Evolutionary conservation across 2,888 invertebrate species (phyloP).

Genomic region (Diarsia dahlii): DNA sequence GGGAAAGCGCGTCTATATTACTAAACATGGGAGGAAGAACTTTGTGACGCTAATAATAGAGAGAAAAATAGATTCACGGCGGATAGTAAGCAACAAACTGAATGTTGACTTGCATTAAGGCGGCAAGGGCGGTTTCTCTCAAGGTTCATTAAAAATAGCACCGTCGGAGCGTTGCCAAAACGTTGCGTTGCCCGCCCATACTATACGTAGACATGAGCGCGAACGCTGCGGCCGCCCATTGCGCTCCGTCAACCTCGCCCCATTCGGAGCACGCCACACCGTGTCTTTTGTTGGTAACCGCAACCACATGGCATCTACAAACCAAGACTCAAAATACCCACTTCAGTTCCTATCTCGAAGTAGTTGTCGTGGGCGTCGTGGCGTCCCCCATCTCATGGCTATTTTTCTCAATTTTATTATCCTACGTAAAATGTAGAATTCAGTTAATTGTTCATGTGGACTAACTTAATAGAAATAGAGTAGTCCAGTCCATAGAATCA

Average conservation of each 20-base stretch:
- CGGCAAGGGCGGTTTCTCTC: conserved; percentile 89
- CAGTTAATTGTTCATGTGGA: not conserved
- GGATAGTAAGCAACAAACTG: conserved; percentile 71
- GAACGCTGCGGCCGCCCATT: conserved; percentile 73
- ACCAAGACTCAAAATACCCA: not conserved
- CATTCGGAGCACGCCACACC: conserved; percentile 74
- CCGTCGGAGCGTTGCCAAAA: conserved; percentile 87
- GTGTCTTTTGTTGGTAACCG: conserved; percentile 49
- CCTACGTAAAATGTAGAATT: not conserved
- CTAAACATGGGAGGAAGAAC: conserved; percentile 75
- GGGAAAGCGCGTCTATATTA: conserved; percentile 73
- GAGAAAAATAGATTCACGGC: conserved; percentile 70
- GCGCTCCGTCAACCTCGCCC: conserved; percentile 77
- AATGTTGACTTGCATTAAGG: conserved; percentile 78
- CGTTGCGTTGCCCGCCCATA: conserved; percentile 84
- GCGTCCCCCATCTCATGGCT: not conserved
- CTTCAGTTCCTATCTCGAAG: not conserved
- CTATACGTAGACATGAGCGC: conserved; percentile 76
- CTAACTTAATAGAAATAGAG: not conserved
- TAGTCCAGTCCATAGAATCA: not conserved
- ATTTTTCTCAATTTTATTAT: not conserved
- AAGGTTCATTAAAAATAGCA: conserved; percentile 90
- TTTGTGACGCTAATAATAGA: conserved; percentile 72
- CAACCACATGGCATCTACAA: conserved; percentile 34
- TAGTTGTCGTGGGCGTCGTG: not conserved